These are phyloP conservation scores for Galbula dea DNA, from an alignment of 2,113 vertebrate genomes.

Conservation along the genomic window DNA sequence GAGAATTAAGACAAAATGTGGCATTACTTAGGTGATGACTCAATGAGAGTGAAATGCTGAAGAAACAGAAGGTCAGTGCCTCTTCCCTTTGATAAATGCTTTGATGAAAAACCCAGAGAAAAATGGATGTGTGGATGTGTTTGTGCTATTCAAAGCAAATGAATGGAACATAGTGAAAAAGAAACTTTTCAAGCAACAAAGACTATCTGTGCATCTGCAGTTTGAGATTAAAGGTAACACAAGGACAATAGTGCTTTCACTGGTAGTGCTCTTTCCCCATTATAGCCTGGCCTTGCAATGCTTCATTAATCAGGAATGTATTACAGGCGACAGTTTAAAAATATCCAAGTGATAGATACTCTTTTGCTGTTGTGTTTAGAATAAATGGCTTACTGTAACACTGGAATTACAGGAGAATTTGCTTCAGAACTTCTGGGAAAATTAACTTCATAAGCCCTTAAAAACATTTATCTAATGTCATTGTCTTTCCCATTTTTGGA, in stretches of 20 bases:
- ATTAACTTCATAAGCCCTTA: constrained; percentile 35
- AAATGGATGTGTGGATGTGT: not conserved
- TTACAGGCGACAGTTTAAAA: constrained; percentile 61
- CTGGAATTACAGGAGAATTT: constrained; percentile 56
- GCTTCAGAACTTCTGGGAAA: constrained; percentile 71
- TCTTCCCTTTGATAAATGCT: constrained; percentile 20
- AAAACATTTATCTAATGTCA: constrained; percentile 11
- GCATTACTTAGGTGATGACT: not conserved
- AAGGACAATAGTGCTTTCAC: constrained; percentile 34
- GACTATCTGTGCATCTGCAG: not conserved
- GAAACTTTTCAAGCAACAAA: not conserved
- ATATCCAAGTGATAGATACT: constrained; percentile 67
- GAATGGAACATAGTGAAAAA: not conserved
- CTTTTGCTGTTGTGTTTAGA: constrained; percentile 51
- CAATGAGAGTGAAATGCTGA: constrained; percentile 13
- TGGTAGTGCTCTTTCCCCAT: not conserved
- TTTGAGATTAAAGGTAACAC: constrained; percentile 9
- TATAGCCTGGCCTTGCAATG: not conserved
- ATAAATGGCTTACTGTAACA: constrained; percentile 75
- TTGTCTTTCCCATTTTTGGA: not conserved
- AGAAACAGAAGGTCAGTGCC: constrained; percentile 1
- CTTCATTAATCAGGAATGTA: constrained; percentile 63
- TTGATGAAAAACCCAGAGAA: not conserved
- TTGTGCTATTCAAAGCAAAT: constrained; percentile 25
- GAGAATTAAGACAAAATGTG: constrained; percentile 15